A percentile compares a stretch with the other conserved stretches of the same genome.
These are phyloP conservation scores for Hemiscyllium ocellatum DNA, from an alignment of 2,113 vertebrate genomes.

Conservation along the genomic window DNA sequence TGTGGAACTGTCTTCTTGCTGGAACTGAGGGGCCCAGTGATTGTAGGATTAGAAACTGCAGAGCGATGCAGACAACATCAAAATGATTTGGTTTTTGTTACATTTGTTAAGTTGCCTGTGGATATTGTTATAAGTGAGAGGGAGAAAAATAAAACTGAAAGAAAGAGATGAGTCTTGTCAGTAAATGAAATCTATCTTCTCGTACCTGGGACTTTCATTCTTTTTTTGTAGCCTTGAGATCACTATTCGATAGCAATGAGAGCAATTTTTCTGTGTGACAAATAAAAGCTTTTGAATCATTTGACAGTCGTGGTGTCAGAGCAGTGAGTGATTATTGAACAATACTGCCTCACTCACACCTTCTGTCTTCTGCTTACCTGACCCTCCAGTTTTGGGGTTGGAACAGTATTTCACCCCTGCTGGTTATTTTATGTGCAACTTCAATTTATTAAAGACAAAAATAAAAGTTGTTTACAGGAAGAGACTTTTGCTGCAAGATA, in stretches of 20 bases:
- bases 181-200: slow-evolving; percentile 18
- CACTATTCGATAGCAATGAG: slow-evolving; percentile 22
- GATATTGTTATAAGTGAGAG: not conserved
- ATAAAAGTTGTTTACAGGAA: not conserved
- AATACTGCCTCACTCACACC: not conserved
- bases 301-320: not conserved
- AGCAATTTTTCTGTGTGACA: not conserved
- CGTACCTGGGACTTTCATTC: not conserved
- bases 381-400: not conserved
- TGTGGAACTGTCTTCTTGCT: not conserved
- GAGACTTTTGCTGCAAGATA: not conserved
- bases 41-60: slow-evolving; percentile 1
- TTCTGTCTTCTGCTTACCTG: not conserved
- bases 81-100: slow-evolving; percentile 28
- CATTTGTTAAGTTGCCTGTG: slow-evolving; percentile 17
- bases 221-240: slow-evolving; percentile 20
- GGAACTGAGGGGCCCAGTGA: not conserved
- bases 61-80: slow-evolving; percentile 4
- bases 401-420: not conserved
- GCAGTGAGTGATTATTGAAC: not conserved
- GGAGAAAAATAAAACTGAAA: not conserved
- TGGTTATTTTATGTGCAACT: not conserved
- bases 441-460: not conserved
- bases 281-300: slow-evolving; percentile 29
- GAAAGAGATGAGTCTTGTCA: slow-evolving; percentile 21